phyloP scores from a whole-genome alignment of 2,797 vertebrate species.

The Platalea minor region DNA sequence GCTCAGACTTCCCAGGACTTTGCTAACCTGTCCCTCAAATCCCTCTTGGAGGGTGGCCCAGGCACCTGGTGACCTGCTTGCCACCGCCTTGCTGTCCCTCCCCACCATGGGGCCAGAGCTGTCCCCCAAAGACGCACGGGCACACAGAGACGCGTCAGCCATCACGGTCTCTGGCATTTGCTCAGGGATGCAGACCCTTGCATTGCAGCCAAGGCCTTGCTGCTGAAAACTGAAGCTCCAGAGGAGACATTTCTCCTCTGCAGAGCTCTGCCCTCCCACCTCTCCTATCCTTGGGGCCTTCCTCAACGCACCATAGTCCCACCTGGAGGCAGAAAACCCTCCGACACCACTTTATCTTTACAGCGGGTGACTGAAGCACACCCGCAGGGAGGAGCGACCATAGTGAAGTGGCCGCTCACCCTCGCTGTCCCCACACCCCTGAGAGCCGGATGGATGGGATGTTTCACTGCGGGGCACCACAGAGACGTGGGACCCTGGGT shows the following conservation, averaged over 20 bases:
- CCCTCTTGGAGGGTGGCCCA: neutral
- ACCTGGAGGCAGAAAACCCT: neutral
- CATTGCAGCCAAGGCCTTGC: neutral
- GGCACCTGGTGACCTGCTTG: neutral
- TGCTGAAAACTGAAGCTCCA: neutral
- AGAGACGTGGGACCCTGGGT: rapidly evolving
- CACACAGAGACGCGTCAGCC: neutral
- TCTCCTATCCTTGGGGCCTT: neutral
- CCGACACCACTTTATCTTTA: neutral
- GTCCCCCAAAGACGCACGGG: neutral
- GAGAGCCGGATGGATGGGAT: rapidly evolving
- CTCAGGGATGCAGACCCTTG: neutral
- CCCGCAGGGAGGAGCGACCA: neutral
- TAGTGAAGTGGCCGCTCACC: neutral
- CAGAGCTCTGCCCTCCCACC: neutral
- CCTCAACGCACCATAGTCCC: neutral
- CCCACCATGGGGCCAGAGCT: neutral
- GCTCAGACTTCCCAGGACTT: neutral
- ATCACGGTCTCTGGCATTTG: rapidly evolving
- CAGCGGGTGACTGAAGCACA: neutral
- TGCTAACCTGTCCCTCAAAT: neutral
- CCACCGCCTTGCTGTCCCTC: rapidly evolving
- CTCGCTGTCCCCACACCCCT: neutral
- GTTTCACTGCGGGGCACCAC: neutral
- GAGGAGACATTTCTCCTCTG: neutral